Evolutionary conservation across 1,140 invertebrate species (phyloP).

Genomic region (Sipha flava): DNA sequence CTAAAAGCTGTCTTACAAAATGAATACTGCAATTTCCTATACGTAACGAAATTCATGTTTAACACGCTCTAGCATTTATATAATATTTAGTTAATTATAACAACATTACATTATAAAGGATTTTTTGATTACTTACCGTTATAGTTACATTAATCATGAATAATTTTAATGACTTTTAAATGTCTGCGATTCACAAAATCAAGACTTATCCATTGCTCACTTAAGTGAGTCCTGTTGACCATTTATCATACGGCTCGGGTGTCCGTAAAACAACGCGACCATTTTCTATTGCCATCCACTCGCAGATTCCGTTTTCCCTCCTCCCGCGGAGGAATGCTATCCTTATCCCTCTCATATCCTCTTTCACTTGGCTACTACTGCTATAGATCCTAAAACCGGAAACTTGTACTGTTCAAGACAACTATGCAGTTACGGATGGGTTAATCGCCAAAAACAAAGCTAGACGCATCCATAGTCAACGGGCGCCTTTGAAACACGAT

Average conservation of each 20-base stretch:
- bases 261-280: not conserved
- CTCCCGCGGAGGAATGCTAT: not conserved
- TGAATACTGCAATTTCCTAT: too few relatives aligned
- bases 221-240: not conserved
- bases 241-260: constrained; percentile 13
- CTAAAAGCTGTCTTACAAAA: too few relatives aligned
- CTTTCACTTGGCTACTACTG: not conserved
- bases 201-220: not conserved
- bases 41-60: too few relatives aligned
- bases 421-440: not conserved
- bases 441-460: not conserved
- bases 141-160: too few relatives aligned
- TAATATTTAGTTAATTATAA: too few relatives aligned
- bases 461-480: not conserved
- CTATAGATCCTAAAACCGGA: not conserved
- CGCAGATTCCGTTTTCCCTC: not conserved
- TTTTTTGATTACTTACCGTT: too few relatives aligned
- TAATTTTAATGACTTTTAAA: not conserved
- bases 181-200: not conserved
- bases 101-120: too few relatives aligned
- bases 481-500: not conserved
- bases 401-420: not conserved
- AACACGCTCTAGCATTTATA: too few relatives aligned
- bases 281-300: not conserved
- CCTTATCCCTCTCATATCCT: not conserved